Base-by-base conservation (phyloP, 30 jellyfish, hydroid and myxozoan species). In the Euphysa ruthae region DNA sequence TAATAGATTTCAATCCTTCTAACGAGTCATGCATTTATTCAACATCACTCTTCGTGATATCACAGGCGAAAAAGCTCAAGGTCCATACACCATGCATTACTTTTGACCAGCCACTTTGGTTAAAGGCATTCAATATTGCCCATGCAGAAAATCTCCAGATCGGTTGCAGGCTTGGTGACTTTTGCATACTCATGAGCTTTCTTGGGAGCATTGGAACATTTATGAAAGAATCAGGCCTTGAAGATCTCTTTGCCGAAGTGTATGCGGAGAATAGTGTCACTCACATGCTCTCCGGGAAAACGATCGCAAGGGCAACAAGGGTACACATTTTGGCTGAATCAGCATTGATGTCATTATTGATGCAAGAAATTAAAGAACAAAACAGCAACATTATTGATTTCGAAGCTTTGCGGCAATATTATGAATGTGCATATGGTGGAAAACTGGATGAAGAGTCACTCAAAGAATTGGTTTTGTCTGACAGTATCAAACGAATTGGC, bases 31-130 rank as follows among this genome's bases (percentile, higher is more conserved):
- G 71, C 70, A 61, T 73, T 3, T 61, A 66, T 56, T 66, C 79
- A 16, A 66, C 79, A 20, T 28, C 49, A 4, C 79, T 5, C 7
- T 66, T 6, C 25, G 43, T 44, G 23, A 43, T 43, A 21, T 5
- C 56, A 55, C 78, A 66, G 24, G 79, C 79, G 4, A 16, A 6
- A 50, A 43, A 44, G 78, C 60, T 46, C 61, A 19, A 22, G 28
- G 51, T 66, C 15, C 43, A 12, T 7, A 43, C 79, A 4, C 76
- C 79, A 49, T 43, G 79, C 25, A 25, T 49, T 6, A 66, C 79
- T n/a, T 66, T 66, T 28, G 79, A 66, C 78, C 79, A 66, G 43
- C 79, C 79, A 46, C 79, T 66, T 16, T 66, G 79, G 79, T 44
- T 66, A 21, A 66, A 66, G 79, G 79, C 79, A 19, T 4, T 66